Evolutionary conservation across 2,797 vertebrate genomes (phyloP).

Genomic region (Dicrostonyx torquatus): DNA sequence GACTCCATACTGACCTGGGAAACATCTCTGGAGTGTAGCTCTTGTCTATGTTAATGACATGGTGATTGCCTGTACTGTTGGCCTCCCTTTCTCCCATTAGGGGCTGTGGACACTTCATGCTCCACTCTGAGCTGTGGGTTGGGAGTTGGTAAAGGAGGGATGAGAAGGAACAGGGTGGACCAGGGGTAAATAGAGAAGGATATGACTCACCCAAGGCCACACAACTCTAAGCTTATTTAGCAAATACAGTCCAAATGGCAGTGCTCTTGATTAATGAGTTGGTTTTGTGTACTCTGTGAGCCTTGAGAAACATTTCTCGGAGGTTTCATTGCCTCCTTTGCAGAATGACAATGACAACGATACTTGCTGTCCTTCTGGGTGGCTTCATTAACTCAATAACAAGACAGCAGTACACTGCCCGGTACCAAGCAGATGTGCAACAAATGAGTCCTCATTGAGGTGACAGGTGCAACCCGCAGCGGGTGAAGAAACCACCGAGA

Average conservation of each 20-base stretch:
- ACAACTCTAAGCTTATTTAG: not conserved
- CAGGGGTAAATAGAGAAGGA: not conserved
- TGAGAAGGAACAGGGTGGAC: not conserved
- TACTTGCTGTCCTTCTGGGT: not conserved
- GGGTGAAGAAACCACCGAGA: not conserved
- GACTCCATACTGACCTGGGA: not conserved
- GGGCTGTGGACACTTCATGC: not conserved
- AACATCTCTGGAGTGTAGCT: not conserved
- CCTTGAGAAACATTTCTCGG: not conserved
- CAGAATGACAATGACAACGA: not conserved
- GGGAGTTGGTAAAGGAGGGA: not conserved
- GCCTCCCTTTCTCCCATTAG: not conserved
- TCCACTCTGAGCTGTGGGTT: not conserved
- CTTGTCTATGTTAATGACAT: rapidly evolving
- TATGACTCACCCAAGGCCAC: not conserved
- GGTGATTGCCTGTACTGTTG: not conserved
- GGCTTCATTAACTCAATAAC: not conserved
- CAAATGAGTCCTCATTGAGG: not conserved
- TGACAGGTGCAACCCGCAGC: not conserved
- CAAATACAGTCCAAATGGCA: not conserved
- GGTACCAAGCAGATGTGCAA: not conserved
- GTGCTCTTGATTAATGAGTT: not conserved
- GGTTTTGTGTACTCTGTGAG: not conserved
- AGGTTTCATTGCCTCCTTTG: not conserved
- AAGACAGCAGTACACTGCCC: not conserved